These are phyloP conservation scores for Drosophila setosimentum DNA, from an alignment of 2,888 invertebrate species.

Conservation along the genomic window DNA sequence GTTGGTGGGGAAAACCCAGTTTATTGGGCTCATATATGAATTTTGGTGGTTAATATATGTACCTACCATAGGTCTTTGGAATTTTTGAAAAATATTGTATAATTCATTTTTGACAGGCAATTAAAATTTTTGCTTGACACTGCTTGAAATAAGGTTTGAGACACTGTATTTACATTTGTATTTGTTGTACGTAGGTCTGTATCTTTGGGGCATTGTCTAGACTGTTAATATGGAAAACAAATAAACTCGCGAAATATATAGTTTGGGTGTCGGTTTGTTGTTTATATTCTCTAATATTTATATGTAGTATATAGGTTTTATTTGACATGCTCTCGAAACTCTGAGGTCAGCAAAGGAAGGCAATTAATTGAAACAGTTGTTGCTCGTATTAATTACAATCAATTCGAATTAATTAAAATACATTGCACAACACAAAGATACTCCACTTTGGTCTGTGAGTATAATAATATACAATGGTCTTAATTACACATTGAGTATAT, in stretches of 20 bases:
- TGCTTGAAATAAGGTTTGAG: too few species aligned
- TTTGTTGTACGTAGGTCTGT: neutral
- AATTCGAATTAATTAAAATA: neutral
- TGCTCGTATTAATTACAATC: neutral
- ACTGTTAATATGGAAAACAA: conserved; percentile 7
- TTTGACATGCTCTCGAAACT: neutral
- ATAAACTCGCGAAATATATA: conserved; percentile 5
- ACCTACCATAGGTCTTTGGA: too few species aligned
- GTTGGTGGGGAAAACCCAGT: too few species aligned
- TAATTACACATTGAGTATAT: neutral
- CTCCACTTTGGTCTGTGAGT: neutral
- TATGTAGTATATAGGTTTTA: neutral
- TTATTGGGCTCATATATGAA: too few species aligned
- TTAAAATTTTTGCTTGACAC: too few species aligned
- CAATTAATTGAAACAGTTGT: neutral
- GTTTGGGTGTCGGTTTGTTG: neutral
- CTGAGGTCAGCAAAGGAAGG: neutral
- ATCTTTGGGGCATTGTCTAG: conserved; percentile 7
- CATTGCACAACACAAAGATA: neutral
- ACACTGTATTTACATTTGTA: neutral
- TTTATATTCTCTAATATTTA: neutral
- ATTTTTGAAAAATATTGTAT: too few species aligned
- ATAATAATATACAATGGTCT: neutral
- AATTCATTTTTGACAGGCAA: too few species aligned
- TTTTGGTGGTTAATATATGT: too few species aligned